These are phyloP conservation scores for Corynorhinus townsendii DNA, from an alignment of 2,113 vertebrate genomes.

Conservation along the genomic window DNA sequence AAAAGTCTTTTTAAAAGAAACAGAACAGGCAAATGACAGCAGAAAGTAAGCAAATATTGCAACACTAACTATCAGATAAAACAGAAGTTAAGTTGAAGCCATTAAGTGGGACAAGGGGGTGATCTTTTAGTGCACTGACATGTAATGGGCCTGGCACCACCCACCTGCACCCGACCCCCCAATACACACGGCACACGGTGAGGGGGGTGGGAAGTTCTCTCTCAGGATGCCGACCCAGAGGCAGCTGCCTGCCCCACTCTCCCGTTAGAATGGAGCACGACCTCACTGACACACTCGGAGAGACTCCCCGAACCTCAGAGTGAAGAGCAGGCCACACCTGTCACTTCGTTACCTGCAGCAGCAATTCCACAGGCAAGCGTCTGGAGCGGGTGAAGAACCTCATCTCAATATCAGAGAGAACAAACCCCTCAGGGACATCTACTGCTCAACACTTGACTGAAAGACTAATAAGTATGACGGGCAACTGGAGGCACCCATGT, in stretches of 20 bases:
- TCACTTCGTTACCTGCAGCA: too few relatives aligned
- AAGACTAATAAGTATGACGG: not conserved
- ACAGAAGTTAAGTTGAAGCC: not conserved
- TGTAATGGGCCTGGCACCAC: rapidly evolving
- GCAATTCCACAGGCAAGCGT: too few relatives aligned
- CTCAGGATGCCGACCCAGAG: rapidly evolving
- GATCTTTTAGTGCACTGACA: rapidly evolving
- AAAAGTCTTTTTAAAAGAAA: not conserved
- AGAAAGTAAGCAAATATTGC: not conserved
- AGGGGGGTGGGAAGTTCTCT: not conserved
- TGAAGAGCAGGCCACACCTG: rapidly evolving
- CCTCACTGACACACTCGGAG: not conserved
- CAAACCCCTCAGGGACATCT: too few relatives aligned
- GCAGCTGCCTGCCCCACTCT: rapidly evolving
- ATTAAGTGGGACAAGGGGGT: not conserved
- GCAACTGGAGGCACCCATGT: not conserved
- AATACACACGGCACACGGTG: rapidly evolving
- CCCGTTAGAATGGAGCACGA: rapidly evolving
- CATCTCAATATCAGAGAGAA: not conserved
- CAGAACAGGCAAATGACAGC: not conserved
- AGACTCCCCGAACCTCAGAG: not conserved
- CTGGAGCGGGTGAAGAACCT: rapidly evolving
- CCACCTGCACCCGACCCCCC: rapidly evolving
- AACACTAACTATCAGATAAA: not conserved
- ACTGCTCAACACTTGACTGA: too few relatives aligned